These are phyloP conservation scores for Ephydatia muelleri DNA, from an alignment of 37 sponge, comb jelly and placozoan genomes.

Conservation along the genomic window DNA sequence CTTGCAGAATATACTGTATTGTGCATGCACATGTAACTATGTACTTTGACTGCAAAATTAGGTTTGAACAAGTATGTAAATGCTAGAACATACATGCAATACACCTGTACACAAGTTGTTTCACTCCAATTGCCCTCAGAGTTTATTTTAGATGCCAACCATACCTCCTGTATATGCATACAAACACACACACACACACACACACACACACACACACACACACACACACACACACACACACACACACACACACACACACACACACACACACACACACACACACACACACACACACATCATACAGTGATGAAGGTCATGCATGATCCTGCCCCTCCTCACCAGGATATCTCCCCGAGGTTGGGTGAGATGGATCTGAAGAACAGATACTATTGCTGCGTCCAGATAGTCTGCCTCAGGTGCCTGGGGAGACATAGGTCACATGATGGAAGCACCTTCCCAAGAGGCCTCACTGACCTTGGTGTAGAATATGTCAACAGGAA, in stretches of 20 bases:
- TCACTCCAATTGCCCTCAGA: no score
- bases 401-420: slow-evolving; percentile 99
- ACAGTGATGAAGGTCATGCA: background rate
- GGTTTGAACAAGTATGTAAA: no score
- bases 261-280: no score
- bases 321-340: slow-evolving; percentile 31
- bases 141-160: no score
- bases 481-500: slow-evolving; percentile 98
- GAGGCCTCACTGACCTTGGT: slow-evolving; percentile 69
- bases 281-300: background rate
- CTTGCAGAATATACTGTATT: background rate
- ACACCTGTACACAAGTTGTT: no score
- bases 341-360: slow-evolving; percentile 95
- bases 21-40: background rate
- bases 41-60: background rate
- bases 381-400: slow-evolving; percentile 95
- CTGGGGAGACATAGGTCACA: slow-evolving; percentile 18
- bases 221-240: no score
- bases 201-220: no score
- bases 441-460: background rate
- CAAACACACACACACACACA: no score
- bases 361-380: slow-evolving; percentile 96
- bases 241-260: no score
- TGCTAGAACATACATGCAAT: no score
- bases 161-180: no score